Evolutionary conservation across 2,888 invertebrate species (phyloP).

Genomic region (Malthinus flaveolus): DNA sequence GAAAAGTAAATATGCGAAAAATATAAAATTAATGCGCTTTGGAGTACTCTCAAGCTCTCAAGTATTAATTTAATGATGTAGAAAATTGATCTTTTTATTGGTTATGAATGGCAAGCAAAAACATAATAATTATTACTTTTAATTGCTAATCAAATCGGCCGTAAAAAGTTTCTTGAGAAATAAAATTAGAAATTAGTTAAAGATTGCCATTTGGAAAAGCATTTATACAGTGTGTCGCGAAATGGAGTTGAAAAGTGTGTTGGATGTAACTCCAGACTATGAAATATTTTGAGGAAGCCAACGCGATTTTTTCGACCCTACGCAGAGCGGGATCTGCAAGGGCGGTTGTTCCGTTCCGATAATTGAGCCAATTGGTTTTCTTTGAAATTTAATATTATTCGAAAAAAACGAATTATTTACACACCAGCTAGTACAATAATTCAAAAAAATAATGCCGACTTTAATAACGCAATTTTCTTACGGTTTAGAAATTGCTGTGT

Average conservation of each 20-base stretch:
- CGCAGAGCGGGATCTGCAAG: too few relatives aligned
- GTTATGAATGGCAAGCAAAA: constrained; percentile 24
- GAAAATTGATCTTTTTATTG: constrained; percentile 25
- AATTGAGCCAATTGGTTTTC: too few relatives aligned
- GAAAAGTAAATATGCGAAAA: too few relatives aligned
- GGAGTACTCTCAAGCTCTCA: too few relatives aligned
- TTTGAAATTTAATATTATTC: too few relatives aligned
- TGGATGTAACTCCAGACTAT: constrained; percentile 24
- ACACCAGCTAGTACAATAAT: neutral
- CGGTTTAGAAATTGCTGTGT: constrained; percentile 13
- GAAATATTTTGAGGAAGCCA: constrained; percentile 25
- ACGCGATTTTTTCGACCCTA: too few relatives aligned
- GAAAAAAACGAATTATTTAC: neutral
- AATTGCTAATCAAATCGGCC: constrained; percentile 29
- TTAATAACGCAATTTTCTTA: too few relatives aligned
- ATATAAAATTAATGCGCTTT: too few relatives aligned
- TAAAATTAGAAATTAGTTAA: constrained; percentile 25
- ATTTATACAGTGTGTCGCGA: constrained; percentile 25
- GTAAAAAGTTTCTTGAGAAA: constrained; percentile 24
- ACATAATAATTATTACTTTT: constrained; percentile 25
- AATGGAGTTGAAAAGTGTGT: too few relatives aligned
- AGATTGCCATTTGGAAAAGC: constrained; percentile 15
- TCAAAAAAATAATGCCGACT: too few relatives aligned
- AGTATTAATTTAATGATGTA: constrained; percentile 16
- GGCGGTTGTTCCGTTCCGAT: too few relatives aligned